A percentile compares a stretch with the other conserved stretches of the same genome.
phyloP scores from a whole-genome alignment of 2,113 vertebrate genomes.

The Podarcis cretensis region DNA sequence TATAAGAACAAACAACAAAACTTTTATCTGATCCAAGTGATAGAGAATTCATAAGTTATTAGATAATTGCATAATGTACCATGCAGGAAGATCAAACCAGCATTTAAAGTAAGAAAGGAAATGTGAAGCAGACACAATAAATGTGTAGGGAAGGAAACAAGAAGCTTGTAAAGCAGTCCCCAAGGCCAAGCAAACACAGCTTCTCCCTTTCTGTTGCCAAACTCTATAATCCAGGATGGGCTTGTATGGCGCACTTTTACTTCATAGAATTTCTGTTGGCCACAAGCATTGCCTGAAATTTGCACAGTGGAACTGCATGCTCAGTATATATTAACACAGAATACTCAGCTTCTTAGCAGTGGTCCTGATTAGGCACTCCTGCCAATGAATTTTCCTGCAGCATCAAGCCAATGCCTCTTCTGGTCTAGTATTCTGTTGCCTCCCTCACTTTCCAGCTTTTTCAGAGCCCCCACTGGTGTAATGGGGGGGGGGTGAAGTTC shows the following conservation, averaged over 20 bases:
- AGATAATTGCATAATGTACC: neutral
- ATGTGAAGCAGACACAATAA: neutral
- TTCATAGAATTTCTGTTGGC: neutral
- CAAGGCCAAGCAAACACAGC: neutral
- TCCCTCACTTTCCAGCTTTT: neutral
- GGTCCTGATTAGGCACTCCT: neutral
- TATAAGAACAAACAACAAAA: neutral
- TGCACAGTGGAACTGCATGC: neutral
- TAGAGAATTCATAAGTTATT: neutral
- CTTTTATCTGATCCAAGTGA: neutral
- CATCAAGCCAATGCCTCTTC: neutral
- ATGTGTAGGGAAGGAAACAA: neutral
- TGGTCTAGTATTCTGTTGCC: no score
- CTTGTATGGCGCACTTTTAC: neutral
- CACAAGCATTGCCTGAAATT: neutral
- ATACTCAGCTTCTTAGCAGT: neutral
- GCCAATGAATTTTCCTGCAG: neutral
- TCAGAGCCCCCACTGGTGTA: neutral
- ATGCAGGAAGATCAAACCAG: neutral
- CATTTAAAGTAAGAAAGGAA: neutral
- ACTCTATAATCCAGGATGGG: no score
- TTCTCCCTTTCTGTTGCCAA: neutral
- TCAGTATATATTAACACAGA: neutral
- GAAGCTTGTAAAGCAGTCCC: neutral
- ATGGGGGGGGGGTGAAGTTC: neutral